Conservation (phyloP, 1,140 invertebrate genomes). For the Delia radicum region DNA sequence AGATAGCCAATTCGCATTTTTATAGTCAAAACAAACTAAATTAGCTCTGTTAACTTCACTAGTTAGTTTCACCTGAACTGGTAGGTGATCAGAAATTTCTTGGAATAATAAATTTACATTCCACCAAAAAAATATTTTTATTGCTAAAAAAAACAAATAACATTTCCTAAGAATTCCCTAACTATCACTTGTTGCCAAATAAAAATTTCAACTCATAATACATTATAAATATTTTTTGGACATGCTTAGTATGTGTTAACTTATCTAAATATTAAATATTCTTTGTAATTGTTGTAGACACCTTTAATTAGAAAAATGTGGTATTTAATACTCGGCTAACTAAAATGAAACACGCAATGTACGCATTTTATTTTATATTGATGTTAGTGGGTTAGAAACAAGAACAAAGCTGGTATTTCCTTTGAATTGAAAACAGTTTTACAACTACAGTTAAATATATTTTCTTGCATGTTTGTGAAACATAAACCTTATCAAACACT, state of each 20-base stretch:
- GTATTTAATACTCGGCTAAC: neutral
- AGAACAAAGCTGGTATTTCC: neutral
- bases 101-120: too few relatives aligned
- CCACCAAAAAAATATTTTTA: too few relatives aligned
- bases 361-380: neutral
- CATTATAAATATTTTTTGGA: neutral
- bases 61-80: too few relatives aligned
- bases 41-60: too few relatives aligned
- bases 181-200: neutral
- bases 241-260: neutral
- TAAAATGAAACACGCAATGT: neutral
- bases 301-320: neutral
- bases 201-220: neutral
- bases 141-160: neutral
- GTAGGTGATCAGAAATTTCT: too few relatives aligned
- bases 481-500: neutral
- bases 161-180: neutral
- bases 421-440: neutral
- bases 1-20: too few relatives aligned
- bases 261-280: neutral
- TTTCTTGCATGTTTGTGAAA: neutral
- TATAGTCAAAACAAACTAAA: too few relatives aligned
- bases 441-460: neutral
- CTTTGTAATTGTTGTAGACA: neutral
- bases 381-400: neutral